Conservation (phyloP, 2,113 vertebrate species). For the Microcebus tavaratra region DNA sequence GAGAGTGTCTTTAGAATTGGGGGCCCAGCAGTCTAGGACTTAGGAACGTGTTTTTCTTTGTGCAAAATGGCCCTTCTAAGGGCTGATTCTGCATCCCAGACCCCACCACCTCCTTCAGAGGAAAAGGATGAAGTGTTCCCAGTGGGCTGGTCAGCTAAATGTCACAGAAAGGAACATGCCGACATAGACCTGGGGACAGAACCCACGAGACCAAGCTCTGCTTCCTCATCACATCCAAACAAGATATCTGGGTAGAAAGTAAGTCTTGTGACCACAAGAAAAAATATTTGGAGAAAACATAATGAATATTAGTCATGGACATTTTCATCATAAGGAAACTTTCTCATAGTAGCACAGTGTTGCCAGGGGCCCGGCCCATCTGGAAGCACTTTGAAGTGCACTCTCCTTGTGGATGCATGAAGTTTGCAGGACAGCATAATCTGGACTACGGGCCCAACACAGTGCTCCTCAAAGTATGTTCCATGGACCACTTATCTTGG, state of each 20-base stretch:
- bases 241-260: constrained; percentile 7
- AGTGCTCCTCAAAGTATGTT: not conserved
- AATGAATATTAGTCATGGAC: constrained; percentile 42
- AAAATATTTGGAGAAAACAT: constrained; percentile 41
- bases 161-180: not conserved
- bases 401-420: not conserved
- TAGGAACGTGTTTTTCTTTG: not conserved
- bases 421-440: not conserved
- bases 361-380: not conserved
- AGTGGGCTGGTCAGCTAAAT: not conserved
- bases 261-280: constrained; percentile 37
- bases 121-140: not conserved
- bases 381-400: not conserved
- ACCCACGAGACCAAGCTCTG: not conserved
- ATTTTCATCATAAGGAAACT: constrained; percentile 38
- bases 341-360: not conserved
- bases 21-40: not conserved
- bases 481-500: not conserved
- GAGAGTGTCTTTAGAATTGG: not conserved
- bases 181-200: not conserved
- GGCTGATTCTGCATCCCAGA: not conserved
- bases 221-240: constrained; percentile 19
- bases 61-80: not conserved
- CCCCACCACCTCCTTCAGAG: not conserved
- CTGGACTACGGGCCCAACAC: not conserved